Conservation (phyloP, 2,113 vertebrate species). For the Cinclus mexicanus region DNA sequence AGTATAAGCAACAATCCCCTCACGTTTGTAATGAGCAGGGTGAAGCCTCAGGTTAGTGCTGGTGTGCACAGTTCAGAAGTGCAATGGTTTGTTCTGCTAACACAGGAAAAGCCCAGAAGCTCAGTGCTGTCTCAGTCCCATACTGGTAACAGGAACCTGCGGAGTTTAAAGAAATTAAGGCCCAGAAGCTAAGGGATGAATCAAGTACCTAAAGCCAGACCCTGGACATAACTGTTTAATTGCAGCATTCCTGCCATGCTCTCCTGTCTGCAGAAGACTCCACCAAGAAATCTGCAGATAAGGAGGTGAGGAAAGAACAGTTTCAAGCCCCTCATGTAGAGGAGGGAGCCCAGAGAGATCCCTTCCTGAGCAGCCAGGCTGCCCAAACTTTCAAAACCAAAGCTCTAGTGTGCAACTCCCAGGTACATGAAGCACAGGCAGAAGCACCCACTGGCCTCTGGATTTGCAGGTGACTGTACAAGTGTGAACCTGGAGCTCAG, state of each 20-base stretch:
- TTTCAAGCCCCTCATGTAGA: neutral
- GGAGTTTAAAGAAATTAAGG: neutral
- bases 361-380: neutral
- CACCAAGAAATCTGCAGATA: neutral
- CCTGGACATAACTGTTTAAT: neutral
- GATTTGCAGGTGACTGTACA: neutral
- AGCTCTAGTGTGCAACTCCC: neutral
- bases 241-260: neutral
- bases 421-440: neutral
- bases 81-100: neutral
- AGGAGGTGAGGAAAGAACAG: neutral
- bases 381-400: neutral
- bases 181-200: neutral
- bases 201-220: neutral
- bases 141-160: accelerated
- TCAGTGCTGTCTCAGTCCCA: neutral
- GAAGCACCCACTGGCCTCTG: neutral
- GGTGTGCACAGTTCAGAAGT: too few species aligned
- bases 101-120: neutral
- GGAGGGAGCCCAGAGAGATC: neutral
- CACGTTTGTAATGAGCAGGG: accelerated
- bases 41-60: accelerated
- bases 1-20: neutral
- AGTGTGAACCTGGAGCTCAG: neutral
- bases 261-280: neutral